These are phyloP conservation scores for Chromoteleia sp. DNA, from an alignment of 2,888 invertebrate species.

Conservation along the genomic window DNA sequence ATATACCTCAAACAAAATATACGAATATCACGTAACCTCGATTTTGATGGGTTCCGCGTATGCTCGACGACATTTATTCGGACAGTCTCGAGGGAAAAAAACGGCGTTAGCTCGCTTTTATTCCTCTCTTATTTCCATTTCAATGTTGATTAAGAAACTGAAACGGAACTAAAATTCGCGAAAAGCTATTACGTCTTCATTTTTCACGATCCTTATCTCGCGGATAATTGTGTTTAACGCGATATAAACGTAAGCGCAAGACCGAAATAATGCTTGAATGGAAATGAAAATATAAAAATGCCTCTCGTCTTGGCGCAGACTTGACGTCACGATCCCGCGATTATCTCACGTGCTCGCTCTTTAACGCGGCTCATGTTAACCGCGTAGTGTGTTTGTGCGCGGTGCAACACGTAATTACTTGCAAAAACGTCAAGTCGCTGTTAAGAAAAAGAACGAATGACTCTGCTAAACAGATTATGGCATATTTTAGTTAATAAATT, in stretches of 20 bases:
- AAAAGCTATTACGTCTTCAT: slow-evolving; percentile 16
- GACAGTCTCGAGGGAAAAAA: background rate
- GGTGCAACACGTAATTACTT: slow-evolving; percentile 41
- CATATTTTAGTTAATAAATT: background rate
- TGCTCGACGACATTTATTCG: slow-evolving; percentile 20
- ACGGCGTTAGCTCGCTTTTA: background rate
- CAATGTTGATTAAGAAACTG: slow-evolving; percentile 25
- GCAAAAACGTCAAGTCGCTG: slow-evolving; percentile 19
- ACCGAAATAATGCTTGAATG: slow-evolving; percentile 3
- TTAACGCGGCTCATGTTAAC: slow-evolving; percentile 5
- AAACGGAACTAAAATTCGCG: slow-evolving; percentile 21
- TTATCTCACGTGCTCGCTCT: slow-evolving; percentile 21
- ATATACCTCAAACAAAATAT: no score
- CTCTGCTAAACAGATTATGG: background rate
- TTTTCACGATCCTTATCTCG: slow-evolving; percentile 22
- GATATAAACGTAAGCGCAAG: slow-evolving; percentile 1
- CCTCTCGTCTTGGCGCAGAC: no score
- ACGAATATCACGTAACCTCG: slow-evolving; percentile 30
- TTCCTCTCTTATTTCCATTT: background rate
- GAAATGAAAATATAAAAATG: slow-evolving; percentile 31
- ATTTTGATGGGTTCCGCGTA: slow-evolving; percentile 21
- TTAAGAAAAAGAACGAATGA: slow-evolving; percentile 3
- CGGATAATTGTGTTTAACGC: slow-evolving; percentile 20
- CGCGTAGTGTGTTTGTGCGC: background rate
- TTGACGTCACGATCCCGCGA: slow-evolving; percentile 19